Evolutionary conservation across 2,888 invertebrate genomes (phyloP), one percentile per base, ranked within the genome.

Genomic region (Onchidella celtica): DNA sequence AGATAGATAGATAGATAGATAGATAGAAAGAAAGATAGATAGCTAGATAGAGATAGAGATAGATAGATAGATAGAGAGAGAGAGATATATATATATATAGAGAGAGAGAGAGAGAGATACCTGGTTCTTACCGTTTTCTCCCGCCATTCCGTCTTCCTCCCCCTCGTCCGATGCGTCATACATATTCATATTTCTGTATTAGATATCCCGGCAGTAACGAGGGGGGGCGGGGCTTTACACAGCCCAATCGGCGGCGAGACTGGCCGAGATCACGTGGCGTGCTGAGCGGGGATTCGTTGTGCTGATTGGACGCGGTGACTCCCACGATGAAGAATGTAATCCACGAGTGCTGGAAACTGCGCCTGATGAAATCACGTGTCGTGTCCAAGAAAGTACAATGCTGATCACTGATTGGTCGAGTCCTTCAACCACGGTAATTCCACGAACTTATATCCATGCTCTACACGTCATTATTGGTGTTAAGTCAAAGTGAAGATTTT

Each of bases 131-230:
- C 84, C 84, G 65, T 82, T 24, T 36, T 79, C 82, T 57, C 72
- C 72, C 0, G 84, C 77, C 38, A 65, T 29, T 27, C 63, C 79
- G 40, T 85, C 85, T 68, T 83, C 85, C 76, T 85, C 85, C 59
- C 83, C 85, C 66, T 85, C 85, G 70, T 85, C 85, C 6, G 82
- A 83, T 9, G 82, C 85, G 78, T 85, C 85, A 66, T 84, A 84
- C 81, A 84, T 84, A 66, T 73, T 80, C 77, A 69, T 68, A 59
- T 36, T 69, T 24, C 24, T 34, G 34, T 66, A 76, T 0, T n/a
- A 38, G 27, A 32, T 59, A 55, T 29, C 59, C 36, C 14, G 68
- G 69, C 68, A 69, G 57, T 59, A 32, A 57, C 77, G 27, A 69
- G 24, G 59, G 47, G n/a, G 38, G 59, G 66, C 66, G 32, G 21